Evolutionary conservation across 2,113 vertebrate genomes (phyloP).

Genomic region (Vombatus ursinus): DNA sequence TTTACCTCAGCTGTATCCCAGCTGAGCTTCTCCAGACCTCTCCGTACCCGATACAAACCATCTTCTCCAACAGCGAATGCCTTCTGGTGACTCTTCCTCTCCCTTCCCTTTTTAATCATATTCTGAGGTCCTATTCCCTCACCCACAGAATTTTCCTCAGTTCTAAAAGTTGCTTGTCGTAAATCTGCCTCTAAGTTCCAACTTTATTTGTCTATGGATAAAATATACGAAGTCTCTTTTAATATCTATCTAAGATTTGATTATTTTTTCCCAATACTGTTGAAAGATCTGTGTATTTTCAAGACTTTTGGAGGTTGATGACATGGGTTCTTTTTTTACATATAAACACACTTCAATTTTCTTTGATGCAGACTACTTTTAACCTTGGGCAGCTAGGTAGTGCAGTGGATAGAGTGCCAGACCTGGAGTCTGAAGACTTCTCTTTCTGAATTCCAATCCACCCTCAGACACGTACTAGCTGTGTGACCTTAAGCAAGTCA

Average conservation of each 20-base stretch:
- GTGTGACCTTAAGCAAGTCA: neutral
- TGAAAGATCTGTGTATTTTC: conserved; percentile 25
- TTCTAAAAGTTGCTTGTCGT: neutral
- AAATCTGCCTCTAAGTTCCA: neutral
- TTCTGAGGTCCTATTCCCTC: neutral
- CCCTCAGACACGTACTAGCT: neutral
- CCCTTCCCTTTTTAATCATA: neutral
- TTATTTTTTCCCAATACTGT: neutral
- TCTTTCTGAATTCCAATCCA: neutral
- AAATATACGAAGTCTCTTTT: neutral
- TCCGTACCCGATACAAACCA: neutral
- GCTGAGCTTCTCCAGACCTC: neutral
- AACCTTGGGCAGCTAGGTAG: neutral
- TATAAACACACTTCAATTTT: conserved; percentile 41
- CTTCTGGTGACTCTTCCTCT: neutral
- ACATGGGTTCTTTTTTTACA: conserved; percentile 23
- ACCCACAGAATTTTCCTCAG: neutral
- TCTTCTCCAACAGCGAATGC: neutral
- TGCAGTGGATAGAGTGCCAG: neutral
- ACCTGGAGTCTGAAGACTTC: neutral
- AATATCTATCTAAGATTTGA: neutral
- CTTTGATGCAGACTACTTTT: conserved; percentile 16
- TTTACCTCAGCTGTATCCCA: neutral
- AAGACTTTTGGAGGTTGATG: conserved; percentile 28
- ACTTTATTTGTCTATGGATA: neutral